These are phyloP conservation scores for Dufourea novaeangliae DNA, from an alignment of 1,140 invertebrate genomes.

Conservation along the genomic window DNA sequence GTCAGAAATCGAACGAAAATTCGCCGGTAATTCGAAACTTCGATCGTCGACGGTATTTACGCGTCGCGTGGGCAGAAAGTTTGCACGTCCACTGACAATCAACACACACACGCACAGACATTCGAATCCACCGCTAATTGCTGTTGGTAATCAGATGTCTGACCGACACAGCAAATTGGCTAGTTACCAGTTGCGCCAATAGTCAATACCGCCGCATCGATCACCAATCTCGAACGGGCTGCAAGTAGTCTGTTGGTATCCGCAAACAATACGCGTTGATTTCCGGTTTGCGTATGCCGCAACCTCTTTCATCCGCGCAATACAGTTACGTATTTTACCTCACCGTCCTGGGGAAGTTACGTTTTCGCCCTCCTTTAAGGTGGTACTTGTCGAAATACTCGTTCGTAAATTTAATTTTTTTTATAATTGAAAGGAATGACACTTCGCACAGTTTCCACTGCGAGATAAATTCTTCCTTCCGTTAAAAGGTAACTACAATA, in stretches of 20 bases:
- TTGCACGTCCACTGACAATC: constrained; percentile 21
- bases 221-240: neutral
- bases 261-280: constrained; percentile 40
- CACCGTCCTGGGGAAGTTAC: neutral
- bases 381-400: too few species aligned
- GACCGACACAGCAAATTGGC: constrained; percentile 46
- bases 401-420: too few species aligned
- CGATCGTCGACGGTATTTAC: constrained; percentile 16
- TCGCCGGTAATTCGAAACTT: neutral
- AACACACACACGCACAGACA: constrained; percentile 17
- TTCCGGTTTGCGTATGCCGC: constrained; percentile 4
- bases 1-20: neutral
- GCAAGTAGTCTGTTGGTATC: constrained; percentile 10
- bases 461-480: too few species aligned
- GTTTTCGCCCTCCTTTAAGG: too few species aligned
- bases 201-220: constrained; percentile 32
- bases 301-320: neutral
- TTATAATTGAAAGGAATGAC: too few species aligned
- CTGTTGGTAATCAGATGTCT: constrained; percentile 53
- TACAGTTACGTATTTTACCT: neutral
- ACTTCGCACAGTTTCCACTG: too few species aligned
- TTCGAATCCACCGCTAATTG: constrained; percentile 46
- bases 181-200: constrained; percentile 48
- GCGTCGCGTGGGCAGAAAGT: constrained; percentile 2
- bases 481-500: too few species aligned